Evolutionary conservation across 2,797 vertebrate species (phyloP), one percentile per base, ranked within the genome.

Genomic region (Gobionotothen gibberifrons): DNA sequence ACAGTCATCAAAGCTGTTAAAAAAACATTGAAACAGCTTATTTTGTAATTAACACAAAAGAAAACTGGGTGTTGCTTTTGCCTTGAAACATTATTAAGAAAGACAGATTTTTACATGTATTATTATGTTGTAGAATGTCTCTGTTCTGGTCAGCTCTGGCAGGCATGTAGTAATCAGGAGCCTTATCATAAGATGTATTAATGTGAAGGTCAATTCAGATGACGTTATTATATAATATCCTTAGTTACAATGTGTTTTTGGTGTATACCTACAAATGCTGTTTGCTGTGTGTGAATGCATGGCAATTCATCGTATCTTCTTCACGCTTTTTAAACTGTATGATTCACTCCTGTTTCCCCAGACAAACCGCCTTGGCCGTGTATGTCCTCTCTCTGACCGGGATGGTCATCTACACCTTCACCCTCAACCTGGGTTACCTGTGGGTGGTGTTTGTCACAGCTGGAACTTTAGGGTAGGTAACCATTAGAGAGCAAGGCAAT

Each of bases 371-470:
- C 0, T 67, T 99, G 72, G 84, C 58, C 0, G 93, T 98, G 4
- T 99, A 98, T 69, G 13, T 96, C 75, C 93, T 99, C 87, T 92
- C 97, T 53, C 83, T 99, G 81, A 79, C 92, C n/a, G 97, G 97
- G 78, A 97, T 99, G 97, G 66, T 97, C 67, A 87, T 93, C 51
- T 99, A 96, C 42, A 85, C 97, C 1, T 94, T 97, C 76, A 99
- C 96, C 48, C 93, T 99, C 85, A 91, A 85, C 67, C 83, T 97
- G 71, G 94, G 93, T 26, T 77, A 93, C 79, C 91, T 99, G 54
- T 99, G 98, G 98, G 78, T 97, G 19, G 96, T 99, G 76, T 99
- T 99, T 77, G 4, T 98, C 87, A 98, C 97, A 0, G 94, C 96
- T 39, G 98, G 96, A 19, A 3, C 69, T 0, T 80, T 99, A 79